A percentile compares a stretch with the other conserved stretches of the same genome.
Evolutionary conservation across 2,113 vertebrate species (phyloP).

Genomic region (Albula glossodonta): DNA sequence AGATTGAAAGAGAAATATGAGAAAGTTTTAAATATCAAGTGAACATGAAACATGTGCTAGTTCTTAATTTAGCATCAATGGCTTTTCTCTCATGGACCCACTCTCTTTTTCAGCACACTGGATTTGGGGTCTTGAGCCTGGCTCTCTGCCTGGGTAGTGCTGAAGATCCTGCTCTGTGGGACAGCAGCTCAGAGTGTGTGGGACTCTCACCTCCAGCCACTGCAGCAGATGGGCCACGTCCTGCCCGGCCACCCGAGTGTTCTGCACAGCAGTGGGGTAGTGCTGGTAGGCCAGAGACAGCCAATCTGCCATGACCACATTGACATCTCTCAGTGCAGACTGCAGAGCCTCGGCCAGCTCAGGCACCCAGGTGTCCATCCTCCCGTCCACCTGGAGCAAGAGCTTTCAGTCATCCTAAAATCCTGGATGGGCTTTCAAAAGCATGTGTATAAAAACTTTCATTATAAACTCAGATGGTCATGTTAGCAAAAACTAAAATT

Average conservation of each 20-base stretch:
- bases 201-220: slow-evolving; percentile 79
- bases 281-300: slow-evolving; percentile 76
- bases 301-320: slow-evolving; percentile 86
- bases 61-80: too few relatives aligned
- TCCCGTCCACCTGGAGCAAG: slow-evolving; percentile 65
- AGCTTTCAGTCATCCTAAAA: not conserved
- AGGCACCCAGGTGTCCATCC: slow-evolving; percentile 82
- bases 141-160: not conserved
- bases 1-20: not conserved
- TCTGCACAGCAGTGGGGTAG: slow-evolving; percentile 80
- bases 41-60: not conserved
- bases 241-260: slow-evolving; percentile 79
- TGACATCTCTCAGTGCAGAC: slow-evolving; percentile 64
- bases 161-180: not conserved
- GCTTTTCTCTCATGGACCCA: too few relatives aligned
- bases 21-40: not conserved
- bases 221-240: slow-evolving; percentile 82
- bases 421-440: too few relatives aligned
- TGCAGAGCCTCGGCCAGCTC: slow-evolving; percentile 77
- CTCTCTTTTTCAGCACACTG: too few relatives aligned
- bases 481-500: too few relatives aligned
- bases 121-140: too few relatives aligned
- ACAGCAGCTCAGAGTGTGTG: not conserved
- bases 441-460: too few relatives aligned
- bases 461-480: too few relatives aligned